Evolutionary conservation across 2,888 invertebrate species (phyloP).

Genomic region (Tipula confusa): DNA sequence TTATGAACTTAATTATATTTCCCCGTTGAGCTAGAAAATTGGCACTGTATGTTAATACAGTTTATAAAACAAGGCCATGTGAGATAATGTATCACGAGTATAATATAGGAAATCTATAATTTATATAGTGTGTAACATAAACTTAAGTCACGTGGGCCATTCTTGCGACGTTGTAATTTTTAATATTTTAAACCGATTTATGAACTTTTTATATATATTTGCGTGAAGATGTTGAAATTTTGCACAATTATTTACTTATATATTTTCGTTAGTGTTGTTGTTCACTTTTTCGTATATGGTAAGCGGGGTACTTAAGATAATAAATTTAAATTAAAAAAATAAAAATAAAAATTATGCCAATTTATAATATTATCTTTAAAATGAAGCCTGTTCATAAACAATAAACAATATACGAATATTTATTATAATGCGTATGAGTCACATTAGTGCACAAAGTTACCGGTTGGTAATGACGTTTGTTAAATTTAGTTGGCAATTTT

Average conservation of each 20-base stretch:
- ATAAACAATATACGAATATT: background rate
- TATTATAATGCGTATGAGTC: too few relatives aligned
- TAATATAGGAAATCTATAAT: background rate
- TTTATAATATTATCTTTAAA: background rate
- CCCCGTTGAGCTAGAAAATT: background rate
- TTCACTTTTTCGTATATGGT: background rate
- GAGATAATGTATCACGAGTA: background rate
- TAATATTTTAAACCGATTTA: background rate
- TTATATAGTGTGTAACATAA: too few relatives aligned
- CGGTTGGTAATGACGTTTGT: too few relatives aligned
- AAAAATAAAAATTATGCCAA: background rate
- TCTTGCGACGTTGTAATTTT: too few relatives aligned
- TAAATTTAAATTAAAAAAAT: conserved; percentile 1
- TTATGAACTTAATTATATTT: background rate
- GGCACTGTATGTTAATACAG: background rate
- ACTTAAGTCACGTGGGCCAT: too few relatives aligned
- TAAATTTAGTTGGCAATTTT: too few relatives aligned
- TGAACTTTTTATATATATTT: background rate
- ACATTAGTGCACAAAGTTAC: too few relatives aligned
- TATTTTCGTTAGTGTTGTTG: background rate
- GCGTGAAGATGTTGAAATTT: background rate
- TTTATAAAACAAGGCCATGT: background rate
- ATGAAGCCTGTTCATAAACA: background rate
- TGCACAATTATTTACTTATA: background rate
- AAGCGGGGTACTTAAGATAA: background rate